phyloP scores from a whole-genome alignment of 2,113 vertebrate species.

The Albula glossodonta region DNA sequence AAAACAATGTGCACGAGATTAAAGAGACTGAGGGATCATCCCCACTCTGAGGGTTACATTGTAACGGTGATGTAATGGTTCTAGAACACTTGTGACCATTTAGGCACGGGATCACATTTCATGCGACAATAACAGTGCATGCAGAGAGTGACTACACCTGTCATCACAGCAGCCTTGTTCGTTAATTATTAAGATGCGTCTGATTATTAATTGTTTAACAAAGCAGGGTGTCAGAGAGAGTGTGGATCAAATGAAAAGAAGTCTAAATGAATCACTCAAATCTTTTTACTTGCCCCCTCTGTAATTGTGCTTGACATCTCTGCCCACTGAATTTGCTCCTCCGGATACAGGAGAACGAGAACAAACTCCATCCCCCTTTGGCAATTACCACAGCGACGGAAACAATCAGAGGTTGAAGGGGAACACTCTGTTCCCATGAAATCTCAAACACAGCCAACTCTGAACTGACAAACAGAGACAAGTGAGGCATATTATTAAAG shows the following conservation, averaged over 20 bases:
- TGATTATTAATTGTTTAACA: slow-evolving; percentile 4
- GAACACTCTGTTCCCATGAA: slow-evolving; percentile 12
- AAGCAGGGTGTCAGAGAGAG: not conserved
- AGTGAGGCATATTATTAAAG: slow-evolving; percentile 23
- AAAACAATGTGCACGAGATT: not conserved
- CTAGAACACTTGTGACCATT: not conserved
- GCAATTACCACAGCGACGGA: not conserved
- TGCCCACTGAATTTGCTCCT: not conserved
- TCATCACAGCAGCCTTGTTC: not conserved
- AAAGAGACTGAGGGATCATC: not conserved
- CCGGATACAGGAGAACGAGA: slow-evolving; percentile 11
- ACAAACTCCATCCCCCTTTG: not conserved
- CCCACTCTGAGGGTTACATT: not conserved
- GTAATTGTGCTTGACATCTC: slow-evolving; percentile 13
- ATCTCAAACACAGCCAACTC: not conserved
- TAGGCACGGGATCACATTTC: not conserved
- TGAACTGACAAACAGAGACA: slow-evolving; percentile 25
- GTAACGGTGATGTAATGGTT: not conserved
- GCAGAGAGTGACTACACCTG: not conserved
- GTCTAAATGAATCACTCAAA: slow-evolving; percentile 18
- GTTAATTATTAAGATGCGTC: not conserved
- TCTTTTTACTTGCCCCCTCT: slow-evolving; percentile 19
- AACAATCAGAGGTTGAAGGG: slow-evolving; percentile 23
- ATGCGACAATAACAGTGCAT: not conserved
- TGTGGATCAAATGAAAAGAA: not conserved